phyloP scores from a whole-genome alignment of 2,113 vertebrate genomes.

The Seriola rivoliana region DNA sequence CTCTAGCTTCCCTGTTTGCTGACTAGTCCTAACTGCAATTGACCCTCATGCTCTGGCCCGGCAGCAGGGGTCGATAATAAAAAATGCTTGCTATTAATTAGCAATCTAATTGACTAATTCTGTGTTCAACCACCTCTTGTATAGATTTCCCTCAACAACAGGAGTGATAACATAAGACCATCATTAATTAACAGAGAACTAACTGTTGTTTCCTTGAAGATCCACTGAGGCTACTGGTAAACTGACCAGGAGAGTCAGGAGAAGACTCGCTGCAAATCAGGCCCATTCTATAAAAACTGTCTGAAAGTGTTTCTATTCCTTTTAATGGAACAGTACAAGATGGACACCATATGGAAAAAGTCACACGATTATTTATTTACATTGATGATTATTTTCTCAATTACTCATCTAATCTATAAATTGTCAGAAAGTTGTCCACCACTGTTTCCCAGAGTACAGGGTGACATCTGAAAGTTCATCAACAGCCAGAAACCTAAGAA shows the following conservation, averaged over 20 bases:
- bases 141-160: constrained; percentile 70
- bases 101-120: constrained; percentile 74
- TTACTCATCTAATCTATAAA: neutral
- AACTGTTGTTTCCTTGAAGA: constrained; percentile 49
- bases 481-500: neutral
- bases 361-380: neutral
- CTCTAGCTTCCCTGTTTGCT: constrained; percentile 28
- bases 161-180: constrained; percentile 67
- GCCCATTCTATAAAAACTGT: neutral
- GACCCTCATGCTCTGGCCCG: constrained; percentile 38
- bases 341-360: neutral
- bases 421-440: neutral
- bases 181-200: constrained; percentile 66
- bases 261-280: constrained; percentile 7
- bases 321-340: neutral
- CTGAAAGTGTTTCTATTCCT: neutral
- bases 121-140: constrained; percentile 71
- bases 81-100: constrained; percentile 73
- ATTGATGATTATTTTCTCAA: neutral
- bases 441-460: neutral
- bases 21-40: constrained; percentile 52
- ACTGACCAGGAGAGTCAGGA: constrained; percentile 15
- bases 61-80: constrained; percentile 64
- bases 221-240: constrained; percentile 35
- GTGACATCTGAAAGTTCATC: neutral